Conservation (phyloP, 2,888 invertebrate species). For the Gryllus longicercus region DNA sequence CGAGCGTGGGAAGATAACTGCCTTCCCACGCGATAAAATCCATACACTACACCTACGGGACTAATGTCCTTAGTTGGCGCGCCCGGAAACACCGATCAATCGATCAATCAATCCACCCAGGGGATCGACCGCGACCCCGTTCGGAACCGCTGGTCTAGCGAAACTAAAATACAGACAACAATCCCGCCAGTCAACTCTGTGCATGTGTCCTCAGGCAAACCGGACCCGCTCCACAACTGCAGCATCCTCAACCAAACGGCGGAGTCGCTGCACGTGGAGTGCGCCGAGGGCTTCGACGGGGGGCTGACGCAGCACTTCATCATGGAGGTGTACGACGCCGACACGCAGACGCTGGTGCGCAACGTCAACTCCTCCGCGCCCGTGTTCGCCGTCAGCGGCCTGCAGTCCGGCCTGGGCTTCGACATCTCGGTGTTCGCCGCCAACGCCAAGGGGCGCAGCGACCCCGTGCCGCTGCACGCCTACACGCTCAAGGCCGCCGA, state of each 20-base stretch:
- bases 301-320: slow-evolving; percentile 70
- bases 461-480: slow-evolving; percentile 61
- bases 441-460: slow-evolving; percentile 70
- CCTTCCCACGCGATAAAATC: too few species aligned
- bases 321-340: slow-evolving; percentile 63
- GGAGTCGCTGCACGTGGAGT: slow-evolving; percentile 68
- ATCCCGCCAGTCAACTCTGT: too few species aligned
- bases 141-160: too few species aligned
- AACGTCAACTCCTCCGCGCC: slow-evolving; percentile 59
- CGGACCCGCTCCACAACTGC: slow-evolving; percentile 69
- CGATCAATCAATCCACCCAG: too few species aligned
- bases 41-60: too few species aligned
- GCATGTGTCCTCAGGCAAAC: slow-evolving; percentile 56
- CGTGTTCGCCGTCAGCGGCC: slow-evolving; percentile 62
- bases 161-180: too few species aligned
- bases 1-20: too few species aligned
- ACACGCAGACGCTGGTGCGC: slow-evolving; percentile 52
- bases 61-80: too few species aligned
- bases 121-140: too few species aligned
- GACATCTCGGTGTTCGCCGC: slow-evolving; percentile 65
- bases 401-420: slow-evolving; percentile 66
- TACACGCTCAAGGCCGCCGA: slow-evolving; percentile 70
- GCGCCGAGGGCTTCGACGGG: slow-evolving; percentile 72
- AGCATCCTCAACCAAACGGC: slow-evolving; percentile 70
- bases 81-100: too few species aligned